phyloP scores from a whole-genome alignment of 2,113 vertebrate genomes.

The Tautogolabrus adspersus region DNA sequence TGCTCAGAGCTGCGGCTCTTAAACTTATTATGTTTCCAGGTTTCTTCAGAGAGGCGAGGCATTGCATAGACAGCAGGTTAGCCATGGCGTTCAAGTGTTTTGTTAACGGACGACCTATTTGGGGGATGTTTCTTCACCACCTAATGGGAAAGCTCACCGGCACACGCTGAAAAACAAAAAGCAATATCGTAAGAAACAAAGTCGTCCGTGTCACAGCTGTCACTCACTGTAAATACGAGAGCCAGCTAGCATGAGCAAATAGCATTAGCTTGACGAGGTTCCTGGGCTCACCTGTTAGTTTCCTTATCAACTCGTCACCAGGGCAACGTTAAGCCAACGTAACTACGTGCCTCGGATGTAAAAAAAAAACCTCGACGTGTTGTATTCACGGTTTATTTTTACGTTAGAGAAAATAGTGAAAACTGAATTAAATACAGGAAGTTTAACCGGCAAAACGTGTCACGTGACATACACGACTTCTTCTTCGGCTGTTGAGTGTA shows the following conservation, averaged over 20 bases:
- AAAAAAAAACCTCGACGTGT: not conserved
- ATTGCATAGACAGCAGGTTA: slow-evolving; percentile 56
- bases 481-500: not conserved
- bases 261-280: not conserved
- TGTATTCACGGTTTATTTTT: not conserved
- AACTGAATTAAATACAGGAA: slow-evolving; percentile 42
- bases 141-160: not conserved
- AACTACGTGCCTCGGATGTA: not conserved
- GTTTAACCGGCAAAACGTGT: not conserved
- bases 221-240: not conserved
- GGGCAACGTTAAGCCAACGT: accelerated
- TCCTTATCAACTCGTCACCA: not conserved
- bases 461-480: slow-evolving; percentile 40
- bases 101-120: accelerated
- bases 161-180: too few species aligned
- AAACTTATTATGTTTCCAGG: slow-evolving; percentile 25
- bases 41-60: slow-evolving; percentile 42
- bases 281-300: not conserved
- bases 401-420: not conserved
- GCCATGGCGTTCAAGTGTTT: slow-evolving; percentile 61
- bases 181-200: too few species aligned
- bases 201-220: not conserved
- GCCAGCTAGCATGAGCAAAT: slow-evolving; percentile 1
- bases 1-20: slow-evolving; percentile 19
- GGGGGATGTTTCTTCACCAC: not conserved